Percentiles rank a stretch among this genome's conserved stretches.
phyloP scores from a whole-genome alignment of 2,113 vertebrate species.

The Caloenas nicobarica region DNA sequence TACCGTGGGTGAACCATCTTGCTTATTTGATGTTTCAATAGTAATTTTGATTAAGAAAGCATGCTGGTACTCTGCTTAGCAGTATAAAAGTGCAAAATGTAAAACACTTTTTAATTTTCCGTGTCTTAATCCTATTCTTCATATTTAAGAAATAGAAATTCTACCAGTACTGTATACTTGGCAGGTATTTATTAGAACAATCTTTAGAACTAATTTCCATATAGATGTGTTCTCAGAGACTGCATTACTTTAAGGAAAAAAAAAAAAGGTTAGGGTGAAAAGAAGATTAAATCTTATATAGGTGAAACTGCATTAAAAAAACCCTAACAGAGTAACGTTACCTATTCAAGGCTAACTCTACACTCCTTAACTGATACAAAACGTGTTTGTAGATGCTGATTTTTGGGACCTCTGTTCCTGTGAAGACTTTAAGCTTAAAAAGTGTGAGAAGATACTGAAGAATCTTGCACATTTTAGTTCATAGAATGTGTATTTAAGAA shows the following conservation, averaged over 20 bases:
- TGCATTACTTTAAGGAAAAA: neutral
- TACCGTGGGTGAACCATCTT: neutral
- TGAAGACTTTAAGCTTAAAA: neutral
- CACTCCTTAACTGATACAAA: neutral
- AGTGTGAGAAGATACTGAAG: neutral
- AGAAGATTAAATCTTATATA: neutral
- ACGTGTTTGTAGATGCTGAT: neutral
- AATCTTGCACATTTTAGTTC: neutral
- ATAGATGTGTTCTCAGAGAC: neutral
- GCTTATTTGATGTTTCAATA: neutral
- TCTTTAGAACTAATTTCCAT: neutral
- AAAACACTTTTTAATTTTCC: neutral
- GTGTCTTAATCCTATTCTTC: neutral
- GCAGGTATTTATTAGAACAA: neutral
- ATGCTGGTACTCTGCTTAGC: neutral
- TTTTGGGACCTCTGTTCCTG: neutral
- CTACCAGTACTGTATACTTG: neutral
- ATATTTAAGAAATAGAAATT: neutral
- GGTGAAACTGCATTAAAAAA: neutral
- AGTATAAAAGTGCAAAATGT: neutral
- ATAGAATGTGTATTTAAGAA: neutral
- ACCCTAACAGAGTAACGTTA: neutral
- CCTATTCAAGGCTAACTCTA: neutral
- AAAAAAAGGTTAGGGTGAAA: neutral
- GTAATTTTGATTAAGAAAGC: neutral